Conservation (phyloP, 2,797 vertebrate species). For the Hemibagrus guttatus region DNA sequence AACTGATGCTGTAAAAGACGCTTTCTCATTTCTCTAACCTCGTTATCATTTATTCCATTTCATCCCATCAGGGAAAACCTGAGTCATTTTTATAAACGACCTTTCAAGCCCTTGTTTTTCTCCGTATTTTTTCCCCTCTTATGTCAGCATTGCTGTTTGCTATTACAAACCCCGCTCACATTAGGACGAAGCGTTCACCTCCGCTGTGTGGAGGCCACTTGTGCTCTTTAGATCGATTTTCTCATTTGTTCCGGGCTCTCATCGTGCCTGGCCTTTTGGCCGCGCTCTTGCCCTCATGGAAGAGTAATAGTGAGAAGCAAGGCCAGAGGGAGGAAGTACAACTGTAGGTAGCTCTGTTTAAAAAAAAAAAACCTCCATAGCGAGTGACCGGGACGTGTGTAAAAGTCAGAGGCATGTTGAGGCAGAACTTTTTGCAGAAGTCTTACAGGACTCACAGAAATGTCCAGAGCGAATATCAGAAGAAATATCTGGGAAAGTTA, state of each 20-base stretch:
- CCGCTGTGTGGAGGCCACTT: background rate
- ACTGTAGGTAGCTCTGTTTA: constrained; percentile 33
- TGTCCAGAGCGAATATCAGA: background rate
- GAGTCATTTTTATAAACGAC: constrained; percentile 22
- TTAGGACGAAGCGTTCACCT: constrained; percentile 29
- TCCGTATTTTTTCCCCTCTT: background rate
- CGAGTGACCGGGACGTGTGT: constrained; percentile 10
- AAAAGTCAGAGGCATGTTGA: constrained; percentile 25
- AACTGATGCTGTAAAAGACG: background rate
- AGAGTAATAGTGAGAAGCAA: constrained; percentile 13
- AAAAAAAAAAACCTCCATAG: constrained; percentile 5
- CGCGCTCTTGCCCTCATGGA: background rate
- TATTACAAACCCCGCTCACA: constrained; percentile 19
- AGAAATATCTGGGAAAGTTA: background rate
- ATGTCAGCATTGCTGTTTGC: constrained; percentile 1
- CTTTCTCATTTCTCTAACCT: background rate
- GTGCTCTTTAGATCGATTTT: constrained; percentile 46
- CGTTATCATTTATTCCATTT: constrained; percentile 2
- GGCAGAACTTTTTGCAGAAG: constrained; percentile 34
- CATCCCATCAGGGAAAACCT: constrained; percentile 7
- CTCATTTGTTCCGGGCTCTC: constrained; percentile 46
- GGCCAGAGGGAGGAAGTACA: background rate
- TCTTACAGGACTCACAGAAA: background rate
- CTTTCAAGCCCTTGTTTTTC: constrained; percentile 1
- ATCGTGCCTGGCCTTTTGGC: constrained; percentile 33